Conservation (phyloP, 2,888 invertebrate species). For the Drosophila maculinotata region DNA sequence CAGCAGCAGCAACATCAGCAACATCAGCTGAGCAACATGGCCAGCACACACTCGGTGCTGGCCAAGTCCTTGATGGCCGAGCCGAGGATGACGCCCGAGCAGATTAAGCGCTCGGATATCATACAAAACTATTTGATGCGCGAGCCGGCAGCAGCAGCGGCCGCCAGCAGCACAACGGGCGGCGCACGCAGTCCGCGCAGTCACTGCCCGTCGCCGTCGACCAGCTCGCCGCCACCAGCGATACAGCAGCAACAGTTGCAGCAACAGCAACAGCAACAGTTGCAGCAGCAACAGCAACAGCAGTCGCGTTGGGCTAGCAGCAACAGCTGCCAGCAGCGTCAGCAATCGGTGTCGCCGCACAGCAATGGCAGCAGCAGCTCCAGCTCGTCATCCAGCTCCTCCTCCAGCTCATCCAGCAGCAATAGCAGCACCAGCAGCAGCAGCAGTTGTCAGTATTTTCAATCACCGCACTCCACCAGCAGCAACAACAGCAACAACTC, state of each 20-base stretch:
- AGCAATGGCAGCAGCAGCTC: slow-evolving; percentile 83
- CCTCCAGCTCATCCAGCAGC: slow-evolving; percentile 53
- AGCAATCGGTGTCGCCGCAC: slow-evolving; percentile 84
- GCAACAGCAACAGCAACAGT: slow-evolving; percentile 85
- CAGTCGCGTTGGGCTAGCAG: slow-evolving; percentile 86
- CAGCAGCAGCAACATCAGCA: slow-evolving; percentile 87
- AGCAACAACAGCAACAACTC: slow-evolving; percentile 32
- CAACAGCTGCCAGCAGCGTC: slow-evolving; percentile 86
- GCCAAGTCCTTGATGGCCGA: slow-evolving; percentile 96
- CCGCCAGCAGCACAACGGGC: slow-evolving; percentile 67
- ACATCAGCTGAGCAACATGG: slow-evolving; percentile 86
- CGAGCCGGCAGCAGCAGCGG: slow-evolving; percentile 84
- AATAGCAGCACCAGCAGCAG: slow-evolving; percentile 40
- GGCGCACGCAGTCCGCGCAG: slow-evolving; percentile 81
- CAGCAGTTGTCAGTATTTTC: slow-evolving; percentile 84
- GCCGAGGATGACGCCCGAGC: slow-evolving; percentile 97
- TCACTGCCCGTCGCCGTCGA: slow-evolving; percentile 83
- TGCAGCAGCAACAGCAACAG: slow-evolving; percentile 85
- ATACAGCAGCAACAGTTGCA: slow-evolving; percentile 36
- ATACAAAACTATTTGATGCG: slow-evolving; percentile 97
- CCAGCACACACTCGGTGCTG: slow-evolving; percentile 94
- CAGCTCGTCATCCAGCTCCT: slow-evolving; percentile 83
- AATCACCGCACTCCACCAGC: slow-evolving; percentile 83
- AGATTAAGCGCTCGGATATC: slow-evolving; percentile 95
- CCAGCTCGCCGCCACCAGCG: slow-evolving; percentile 82